Evolutionary conservation across 2,113 vertebrate genomes (phyloP), one percentile per base, ranked within the genome.

Genomic region (Loxodonta africana): DNA sequence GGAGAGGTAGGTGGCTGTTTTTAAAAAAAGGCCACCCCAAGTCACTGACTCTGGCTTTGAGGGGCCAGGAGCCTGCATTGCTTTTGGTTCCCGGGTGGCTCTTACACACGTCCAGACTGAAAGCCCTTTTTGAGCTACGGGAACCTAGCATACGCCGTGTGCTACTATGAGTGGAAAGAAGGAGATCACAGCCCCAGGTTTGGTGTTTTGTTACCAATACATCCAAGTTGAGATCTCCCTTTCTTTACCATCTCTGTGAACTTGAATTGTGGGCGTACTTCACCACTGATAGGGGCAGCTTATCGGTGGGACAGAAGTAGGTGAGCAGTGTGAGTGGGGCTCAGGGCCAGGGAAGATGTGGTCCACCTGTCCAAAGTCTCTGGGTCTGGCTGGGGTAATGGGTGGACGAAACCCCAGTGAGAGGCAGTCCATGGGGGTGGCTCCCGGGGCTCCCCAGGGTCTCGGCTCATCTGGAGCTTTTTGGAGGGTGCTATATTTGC

Each of bases 261-360:
- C 46, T 44, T 67, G 44, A 44, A 69, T 41, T 67, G 26, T 30
- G 2, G 23, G 15, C 5, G 10, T 21, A 63, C 37, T 25, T 80
- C n/a, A 53, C 28, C 18, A 2, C 28, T 11, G 60, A 20, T 53
- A 0, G 0, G 48, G 48, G n/a, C 1, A 4, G 5, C 10, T n/a
- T 30, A 5, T 44, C 18, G n/a, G 83, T 69, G 83, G 26, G 26
- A 67, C 6, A 23, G 18, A 51, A 17, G 20, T 30, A 23, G 2
- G 46, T 85, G 44, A 25, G 44, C 37, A 21, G 41, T 48, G 80
- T n/a, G 15, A 37, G 8, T 2, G 17, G 53, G 11, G 53, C 12
- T 12, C 14, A 14, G 60, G 2, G 21, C 67, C 25, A 15, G 80
- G 28, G 81, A 37, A 11, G 28, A 6, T 6, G 14, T 53, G 10